phyloP scores from a whole-genome alignment of 2,113 vertebrate genomes.

The Rousettus leschenaultii region DNA sequence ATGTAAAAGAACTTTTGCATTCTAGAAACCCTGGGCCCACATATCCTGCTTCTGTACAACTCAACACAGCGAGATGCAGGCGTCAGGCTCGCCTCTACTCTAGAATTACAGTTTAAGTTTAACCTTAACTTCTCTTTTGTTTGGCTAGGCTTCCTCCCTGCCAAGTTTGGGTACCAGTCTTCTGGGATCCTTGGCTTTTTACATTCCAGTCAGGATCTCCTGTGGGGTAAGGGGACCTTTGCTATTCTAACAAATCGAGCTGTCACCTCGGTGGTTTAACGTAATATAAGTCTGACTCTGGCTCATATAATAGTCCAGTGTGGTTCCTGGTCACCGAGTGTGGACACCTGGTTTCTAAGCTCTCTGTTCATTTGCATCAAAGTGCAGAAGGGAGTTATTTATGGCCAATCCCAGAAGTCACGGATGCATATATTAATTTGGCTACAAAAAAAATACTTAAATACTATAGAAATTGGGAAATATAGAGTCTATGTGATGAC shows the following conservation, averaged over 20 bases:
- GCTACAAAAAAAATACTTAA: background rate
- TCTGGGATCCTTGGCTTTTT: background rate
- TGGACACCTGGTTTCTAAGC: background rate
- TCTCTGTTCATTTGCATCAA: background rate
- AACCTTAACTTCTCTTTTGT: background rate
- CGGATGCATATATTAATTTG: accelerated
- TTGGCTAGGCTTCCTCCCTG: no score
- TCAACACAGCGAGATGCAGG: accelerated
- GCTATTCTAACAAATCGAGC: no score
- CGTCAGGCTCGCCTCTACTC: accelerated
- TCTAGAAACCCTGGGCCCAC: background rate
- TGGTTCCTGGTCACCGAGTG: no score
- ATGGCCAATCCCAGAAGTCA: background rate
- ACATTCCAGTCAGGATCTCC: no score
- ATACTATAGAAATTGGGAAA: background rate
- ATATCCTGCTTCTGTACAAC: accelerated
- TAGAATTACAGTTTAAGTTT: background rate
- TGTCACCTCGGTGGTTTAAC: background rate
- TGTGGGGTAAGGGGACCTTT: no score
- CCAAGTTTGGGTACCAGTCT: background rate
- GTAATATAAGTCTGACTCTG: background rate
- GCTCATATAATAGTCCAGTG: accelerated
- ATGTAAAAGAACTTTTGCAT: background rate
- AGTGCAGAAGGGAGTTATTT: background rate
- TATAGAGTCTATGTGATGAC: background rate